Evolutionary conservation across 2,888 invertebrate genomes (phyloP).

Genomic region (Caenorhabditis doughertyi): DNA sequence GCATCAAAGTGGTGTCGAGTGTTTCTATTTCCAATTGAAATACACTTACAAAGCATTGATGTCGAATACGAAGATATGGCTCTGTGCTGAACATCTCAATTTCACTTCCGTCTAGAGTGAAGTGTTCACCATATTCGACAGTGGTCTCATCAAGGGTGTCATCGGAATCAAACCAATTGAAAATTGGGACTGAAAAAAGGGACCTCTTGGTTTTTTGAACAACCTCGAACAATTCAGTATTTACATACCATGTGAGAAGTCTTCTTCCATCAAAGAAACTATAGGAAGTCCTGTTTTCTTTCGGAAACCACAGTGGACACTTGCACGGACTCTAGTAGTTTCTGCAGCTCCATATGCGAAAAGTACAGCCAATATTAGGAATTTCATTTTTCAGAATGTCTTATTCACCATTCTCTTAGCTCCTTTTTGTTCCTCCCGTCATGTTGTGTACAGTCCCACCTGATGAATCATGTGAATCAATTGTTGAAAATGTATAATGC

Average conservation of each 20-base stretch:
- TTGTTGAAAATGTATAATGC: constrained; percentile 15
- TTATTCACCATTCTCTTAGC: neutral
- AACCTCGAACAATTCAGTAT: neutral
- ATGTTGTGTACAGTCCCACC: constrained; percentile 22
- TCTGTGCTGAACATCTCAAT: constrained; percentile 53
- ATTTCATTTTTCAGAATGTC: constrained; percentile 15
- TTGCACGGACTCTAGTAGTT: constrained; percentile 37
- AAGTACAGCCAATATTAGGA: neutral
- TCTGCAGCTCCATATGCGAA: constrained; percentile 16
- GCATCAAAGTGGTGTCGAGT: neutral
- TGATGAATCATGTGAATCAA: constrained; percentile 18
- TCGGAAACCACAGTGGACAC: constrained; percentile 31
- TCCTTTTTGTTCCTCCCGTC: neutral
- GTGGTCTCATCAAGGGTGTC: constrained; percentile 44
- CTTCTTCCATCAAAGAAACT: constrained; percentile 49
- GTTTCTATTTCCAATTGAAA: neutral
- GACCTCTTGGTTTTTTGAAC: neutral
- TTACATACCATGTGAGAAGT: constrained; percentile 39
- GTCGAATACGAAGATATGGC: constrained; percentile 46
- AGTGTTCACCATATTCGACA: constrained; percentile 49
- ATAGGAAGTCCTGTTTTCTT: constrained; percentile 3
- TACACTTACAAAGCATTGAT: constrained; percentile 54
- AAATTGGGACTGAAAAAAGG: constrained; percentile 37
- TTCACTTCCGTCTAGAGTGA: constrained; percentile 50
- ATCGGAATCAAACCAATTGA: constrained; percentile 51